Base-by-base conservation (phyloP, 2,888 invertebrate species). In the Lutraria lutraria region DNA sequence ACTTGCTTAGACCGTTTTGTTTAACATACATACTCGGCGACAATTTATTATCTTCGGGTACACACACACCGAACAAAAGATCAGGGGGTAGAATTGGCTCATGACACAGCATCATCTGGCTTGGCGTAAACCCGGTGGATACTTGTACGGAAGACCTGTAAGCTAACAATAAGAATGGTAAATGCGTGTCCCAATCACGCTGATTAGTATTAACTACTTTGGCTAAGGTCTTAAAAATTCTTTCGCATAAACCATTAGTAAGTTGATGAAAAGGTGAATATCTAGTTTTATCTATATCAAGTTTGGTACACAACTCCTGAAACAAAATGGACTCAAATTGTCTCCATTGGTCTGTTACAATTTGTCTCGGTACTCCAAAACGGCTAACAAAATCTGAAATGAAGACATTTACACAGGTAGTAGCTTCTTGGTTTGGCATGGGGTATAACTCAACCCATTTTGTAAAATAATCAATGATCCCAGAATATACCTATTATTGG, bases 201-300 rank as follows among this genome's bases (percentile, higher is more conserved):
- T 83, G 83, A 68, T 63, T 83, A 21, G 29, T 68, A 34, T 60
- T 16, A 34, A 83, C 68, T 52, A 63, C 25, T 68, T 53, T 85
- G 6, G 68, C 76, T 54, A 85, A 29, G 16, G 85, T 79, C 19
- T 83, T 72, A 60, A 85, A 89, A 21, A 86, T 29, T 72, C 91
- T 53, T 60, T 91, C 87, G 12, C 80, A 81, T 12, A 89, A 52
- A 34, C 90, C 87, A 80, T 90, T 85, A 53, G 85, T 81, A 29
- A 89, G 89, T 19, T 89, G 91, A 56, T 83, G 82, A 63, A 83
- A 87, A 25, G 85, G 83, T 19, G 86, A 88, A 29, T 85, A 88
- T 25, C 84, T 60, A n/a, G 85, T 87, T 83, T 89, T 82, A 60
- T 88, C 82, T 60, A 87, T 89, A 16, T 84, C 34, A 13, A 87